Base-by-base conservation (phyloP, 2,113 vertebrate genomes). In the Cryptotis parvus region DNA sequence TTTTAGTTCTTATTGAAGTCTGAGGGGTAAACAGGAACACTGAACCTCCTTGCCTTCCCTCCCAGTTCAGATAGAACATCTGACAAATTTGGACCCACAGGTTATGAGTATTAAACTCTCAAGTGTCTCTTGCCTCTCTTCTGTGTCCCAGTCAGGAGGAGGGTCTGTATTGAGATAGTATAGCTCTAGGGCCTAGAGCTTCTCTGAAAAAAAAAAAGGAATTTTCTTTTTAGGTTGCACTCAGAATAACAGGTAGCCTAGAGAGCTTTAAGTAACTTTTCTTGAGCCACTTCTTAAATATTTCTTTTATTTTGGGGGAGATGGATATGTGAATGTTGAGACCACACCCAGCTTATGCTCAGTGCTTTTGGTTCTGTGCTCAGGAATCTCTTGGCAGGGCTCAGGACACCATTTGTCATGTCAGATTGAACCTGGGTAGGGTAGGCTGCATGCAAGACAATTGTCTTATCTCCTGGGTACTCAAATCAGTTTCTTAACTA, bases 191-290 rank as follows among this genome's bases (percentile, higher is more conserved):
- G 78, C 78, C 39, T 88, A 29, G 80, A 35, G 22, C 22, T 58
- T 16, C 55, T 24, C 22, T 58, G 55, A 58, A 58, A 58, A 58
- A 58, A 22, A 20, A 58, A 58, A 58, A 24, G 20, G 55, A 58
- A 84, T 43, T 61, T 89, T 90, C 15, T 81, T 91, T 45, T 76
- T 83, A 78, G 68, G 90, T 90, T 90, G 43, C 1, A 79, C 9
- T 39, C 91, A 76, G 49, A 75, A 68, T 33, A 76, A 92, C 84
- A 15, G 24, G 92, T 27, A 14, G 2, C 10, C 75, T 63, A 87
- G 43, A 69, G 20, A 63, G 9, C n/a, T 81, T 77, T 31, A 74
- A 39, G 35, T 18, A 79, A 72, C 65, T 61, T n/a, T 58, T 70
- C 9, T 75, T 39, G 3, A 68, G 29, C 1, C 26, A 9, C 27